Conservation (phyloP, 2,113 vertebrate genomes). For the Ovibos moschatus region DNA sequence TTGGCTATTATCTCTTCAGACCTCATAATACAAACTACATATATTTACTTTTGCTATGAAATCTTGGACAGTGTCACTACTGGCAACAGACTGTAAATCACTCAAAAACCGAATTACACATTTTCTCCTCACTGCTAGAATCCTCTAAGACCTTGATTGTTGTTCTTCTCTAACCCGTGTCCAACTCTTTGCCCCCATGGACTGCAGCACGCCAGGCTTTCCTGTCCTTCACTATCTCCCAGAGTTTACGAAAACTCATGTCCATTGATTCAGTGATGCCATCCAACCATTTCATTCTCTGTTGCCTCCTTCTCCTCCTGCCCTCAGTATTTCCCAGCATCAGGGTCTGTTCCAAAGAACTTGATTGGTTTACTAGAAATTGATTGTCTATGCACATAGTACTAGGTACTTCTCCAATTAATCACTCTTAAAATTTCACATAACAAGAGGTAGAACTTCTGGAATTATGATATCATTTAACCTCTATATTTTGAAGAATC, state of each 20-base stretch:
- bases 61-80: background rate
- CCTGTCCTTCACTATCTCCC: background rate
- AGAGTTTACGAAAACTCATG: accelerated
- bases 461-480: background rate
- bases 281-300: background rate
- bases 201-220: background rate
- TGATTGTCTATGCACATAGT: background rate
- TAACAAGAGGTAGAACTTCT: background rate
- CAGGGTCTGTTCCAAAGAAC: background rate
- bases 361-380: background rate
- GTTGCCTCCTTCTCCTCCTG: background rate
- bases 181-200: background rate
- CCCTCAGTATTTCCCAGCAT: background rate
- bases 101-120: background rate
- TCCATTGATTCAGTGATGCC: background rate
- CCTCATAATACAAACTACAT: background rate
- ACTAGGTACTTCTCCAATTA: background rate
- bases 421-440: background rate
- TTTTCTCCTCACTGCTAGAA: background rate
- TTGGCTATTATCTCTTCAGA: background rate
- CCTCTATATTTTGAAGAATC: background rate
- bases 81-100: background rate
- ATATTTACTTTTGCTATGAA: background rate
- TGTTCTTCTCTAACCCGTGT: background rate
- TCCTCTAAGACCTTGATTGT: background rate